These are phyloP conservation scores for Ictidomys tridecemlineatus DNA, from an alignment of 2,113 vertebrate genomes.

Conservation along the genomic window DNA sequence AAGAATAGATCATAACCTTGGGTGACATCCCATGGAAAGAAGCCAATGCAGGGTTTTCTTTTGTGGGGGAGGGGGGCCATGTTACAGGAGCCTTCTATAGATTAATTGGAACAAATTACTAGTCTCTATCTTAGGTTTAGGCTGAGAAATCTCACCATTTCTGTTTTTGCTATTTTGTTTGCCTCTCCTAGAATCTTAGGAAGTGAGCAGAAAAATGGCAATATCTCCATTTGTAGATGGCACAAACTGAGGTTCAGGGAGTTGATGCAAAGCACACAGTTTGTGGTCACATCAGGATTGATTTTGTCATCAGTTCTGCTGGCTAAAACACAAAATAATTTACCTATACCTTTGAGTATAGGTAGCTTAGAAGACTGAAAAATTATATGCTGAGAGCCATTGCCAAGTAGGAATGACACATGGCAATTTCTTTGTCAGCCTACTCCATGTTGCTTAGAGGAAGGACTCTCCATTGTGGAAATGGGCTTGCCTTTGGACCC, in stretches of 20 bases:
- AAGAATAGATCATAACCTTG: neutral
- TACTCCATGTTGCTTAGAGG: no score
- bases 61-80: no score
- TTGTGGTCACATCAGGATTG: neutral
- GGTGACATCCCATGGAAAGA: neutral
- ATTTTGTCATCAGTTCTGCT: constrained; percentile 11
- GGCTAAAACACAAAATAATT: neutral
- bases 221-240: neutral
- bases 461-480: no score
- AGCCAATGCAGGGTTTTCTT: neutral
- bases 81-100: neutral
- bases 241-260: neutral
- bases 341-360: neutral
- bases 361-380: neutral
- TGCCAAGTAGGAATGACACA: no score
- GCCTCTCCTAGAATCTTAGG: neutral
- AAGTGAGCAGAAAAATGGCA: neutral
- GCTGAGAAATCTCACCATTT: neutral
- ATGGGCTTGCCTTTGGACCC: no score
- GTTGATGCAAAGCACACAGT: neutral
- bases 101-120: neutral
- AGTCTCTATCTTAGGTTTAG: neutral
- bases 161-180: neutral
- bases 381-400: neutral
- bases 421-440: no score